phyloP scores from a whole-genome alignment of 2,888 invertebrate species.

The Neoitamus cyanurus region DNA sequence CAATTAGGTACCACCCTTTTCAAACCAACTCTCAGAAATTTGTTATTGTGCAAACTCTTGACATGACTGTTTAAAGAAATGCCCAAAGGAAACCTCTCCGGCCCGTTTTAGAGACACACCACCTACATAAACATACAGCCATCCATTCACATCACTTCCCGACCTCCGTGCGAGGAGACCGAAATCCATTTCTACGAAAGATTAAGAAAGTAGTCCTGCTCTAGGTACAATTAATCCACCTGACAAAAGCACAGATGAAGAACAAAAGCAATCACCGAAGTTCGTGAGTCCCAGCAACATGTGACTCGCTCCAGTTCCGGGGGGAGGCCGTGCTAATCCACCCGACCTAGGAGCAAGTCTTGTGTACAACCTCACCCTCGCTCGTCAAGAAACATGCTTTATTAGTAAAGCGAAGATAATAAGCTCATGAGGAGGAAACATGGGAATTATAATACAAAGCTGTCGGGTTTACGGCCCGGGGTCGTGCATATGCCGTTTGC shows the following conservation, averaged over 20 bases:
- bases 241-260: not conserved
- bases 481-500: not conserved
- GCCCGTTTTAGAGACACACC: not conserved
- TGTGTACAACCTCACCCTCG: not conserved
- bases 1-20: not conserved
- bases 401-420: conserved; percentile 24
- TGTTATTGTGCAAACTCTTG: not conserved
- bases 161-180: not conserved
- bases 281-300: not conserved
- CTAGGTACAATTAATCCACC: conserved; percentile 1
- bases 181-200: not conserved
- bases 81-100: not conserved
- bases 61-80: not conserved
- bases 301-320: not conserved
- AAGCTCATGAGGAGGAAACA: conserved; percentile 26
- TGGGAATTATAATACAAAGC: conserved; percentile 30
- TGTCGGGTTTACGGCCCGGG: not conserved
- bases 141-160: not conserved
- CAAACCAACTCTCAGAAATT: not conserved
- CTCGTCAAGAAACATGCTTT: not conserved
- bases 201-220: not conserved
- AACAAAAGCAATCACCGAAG: not conserved
- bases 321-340: not conserved
- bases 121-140: not conserved
- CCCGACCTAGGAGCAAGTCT: not conserved